phyloP scores from a whole-genome alignment of 1,140 invertebrate genomes.

The Papilio dardanus region DNA sequence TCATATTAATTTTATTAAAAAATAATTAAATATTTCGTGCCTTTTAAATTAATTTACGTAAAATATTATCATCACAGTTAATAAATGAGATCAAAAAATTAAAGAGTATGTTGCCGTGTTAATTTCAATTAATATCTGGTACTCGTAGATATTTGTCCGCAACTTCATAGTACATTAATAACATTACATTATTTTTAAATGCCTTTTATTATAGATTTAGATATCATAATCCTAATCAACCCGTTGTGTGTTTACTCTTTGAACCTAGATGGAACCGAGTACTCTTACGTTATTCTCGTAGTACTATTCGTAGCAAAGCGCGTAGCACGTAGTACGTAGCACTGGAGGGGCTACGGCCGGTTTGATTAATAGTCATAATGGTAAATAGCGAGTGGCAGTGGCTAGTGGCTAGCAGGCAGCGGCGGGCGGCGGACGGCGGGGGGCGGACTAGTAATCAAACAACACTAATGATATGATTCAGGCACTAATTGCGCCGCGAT shows the following conservation, averaged over 20 bases:
- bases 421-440: no score
- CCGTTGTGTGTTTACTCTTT: neutral
- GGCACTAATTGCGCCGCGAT: constrained; percentile 35
- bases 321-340: constrained; percentile 5
- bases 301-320: constrained; percentile 23
- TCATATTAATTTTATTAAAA: neutral
- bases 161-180: neutral
- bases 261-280: neutral
- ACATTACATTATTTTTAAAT: no score
- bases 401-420: neutral
- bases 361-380: constrained; percentile 39
- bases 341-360: neutral
- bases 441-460: constrained; percentile 41
- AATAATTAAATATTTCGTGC: neutral
- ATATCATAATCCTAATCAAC: no score
- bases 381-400: constrained; percentile 38
- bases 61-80: neutral
- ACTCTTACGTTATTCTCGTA: neutral
- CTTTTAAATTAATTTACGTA: constrained; percentile 11
- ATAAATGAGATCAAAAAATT: neutral
- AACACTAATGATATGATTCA: constrained; percentile 40
- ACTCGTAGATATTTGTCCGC: neutral
- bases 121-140: neutral
- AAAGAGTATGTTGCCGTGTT: neutral
- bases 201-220: no score